Conservation (phyloP, 2,113 vertebrate genomes). For the Bubalus kerabau region DNA sequence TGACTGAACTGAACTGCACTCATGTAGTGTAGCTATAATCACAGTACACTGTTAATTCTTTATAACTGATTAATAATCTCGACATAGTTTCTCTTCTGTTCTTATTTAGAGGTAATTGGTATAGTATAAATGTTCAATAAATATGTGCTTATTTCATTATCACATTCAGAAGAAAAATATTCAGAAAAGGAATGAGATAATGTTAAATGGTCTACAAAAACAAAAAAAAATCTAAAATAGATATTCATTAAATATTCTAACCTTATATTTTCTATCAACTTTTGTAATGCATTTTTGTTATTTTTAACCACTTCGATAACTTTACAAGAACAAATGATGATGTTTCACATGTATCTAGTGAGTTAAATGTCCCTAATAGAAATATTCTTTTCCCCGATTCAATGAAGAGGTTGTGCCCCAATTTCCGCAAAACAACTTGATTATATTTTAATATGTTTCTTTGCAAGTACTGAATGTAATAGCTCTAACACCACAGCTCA, state of each 20-base stretch:
- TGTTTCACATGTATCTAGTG: constrained; percentile 39
- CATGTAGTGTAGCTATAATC: neutral
- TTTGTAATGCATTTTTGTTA: neutral
- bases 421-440: neutral
- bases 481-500: constrained; percentile 31
- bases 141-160: neutral
- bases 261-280: constrained; percentile 16
- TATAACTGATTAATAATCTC: neutral
- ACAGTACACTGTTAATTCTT: neutral
- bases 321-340: constrained; percentile 2
- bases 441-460: constrained; percentile 20
- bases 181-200: neutral
- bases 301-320: constrained; percentile 36
- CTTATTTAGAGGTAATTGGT: neutral
- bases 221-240: neutral
- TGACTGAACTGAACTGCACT: neutral
- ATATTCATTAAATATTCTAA: neutral
- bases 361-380: constrained; percentile 8
- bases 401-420: neutral
- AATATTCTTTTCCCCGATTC: neutral
- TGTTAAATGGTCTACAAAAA: neutral
- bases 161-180: neutral
- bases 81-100: neutral
- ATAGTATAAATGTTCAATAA: neutral
- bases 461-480: constrained; percentile 21